Evolutionary conservation across 2,797 vertebrate species (phyloP).

Genomic region (Pachyuromys duprasi): DNA sequence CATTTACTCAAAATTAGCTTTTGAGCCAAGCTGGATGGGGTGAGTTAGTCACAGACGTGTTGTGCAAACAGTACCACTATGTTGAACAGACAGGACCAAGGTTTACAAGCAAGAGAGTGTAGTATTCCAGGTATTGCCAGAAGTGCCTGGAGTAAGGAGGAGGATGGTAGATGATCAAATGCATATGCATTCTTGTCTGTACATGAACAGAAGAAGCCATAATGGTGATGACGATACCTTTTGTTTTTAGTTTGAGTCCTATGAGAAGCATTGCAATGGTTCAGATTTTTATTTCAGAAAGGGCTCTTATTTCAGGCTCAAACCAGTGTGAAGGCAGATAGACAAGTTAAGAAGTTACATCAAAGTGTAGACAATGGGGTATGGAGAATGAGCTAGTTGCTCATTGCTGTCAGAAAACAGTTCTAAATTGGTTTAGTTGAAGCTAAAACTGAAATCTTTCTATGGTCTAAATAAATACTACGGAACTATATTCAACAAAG

Average conservation of each 20-base stretch:
- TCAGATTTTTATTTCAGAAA: conserved; percentile 10
- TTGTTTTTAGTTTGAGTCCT: not conserved
- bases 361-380: not conserved
- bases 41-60: not conserved
- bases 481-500: conserved; percentile 7
- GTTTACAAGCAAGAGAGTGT: not conserved
- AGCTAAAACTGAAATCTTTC: conserved; percentile 28
- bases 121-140: not conserved
- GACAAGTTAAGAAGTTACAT: not conserved
- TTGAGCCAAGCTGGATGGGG: not conserved
- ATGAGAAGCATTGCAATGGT: not conserved
- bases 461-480: conserved; percentile 44
- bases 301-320: not conserved
- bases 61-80: no score
- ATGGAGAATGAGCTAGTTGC: conserved; percentile 18
- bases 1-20: not conserved
- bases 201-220: not conserved
- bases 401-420: conserved; percentile 37
- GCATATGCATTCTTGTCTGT: no score
- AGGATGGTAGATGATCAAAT: not conserved
- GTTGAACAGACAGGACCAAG: not conserved
- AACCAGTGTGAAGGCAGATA: not conserved
- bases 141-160: not conserved
- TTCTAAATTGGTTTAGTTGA: not conserved
- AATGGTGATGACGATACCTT: not conserved